Conservation (phyloP, 2,888 invertebrate genomes). For the Adela reaumurella region DNA sequence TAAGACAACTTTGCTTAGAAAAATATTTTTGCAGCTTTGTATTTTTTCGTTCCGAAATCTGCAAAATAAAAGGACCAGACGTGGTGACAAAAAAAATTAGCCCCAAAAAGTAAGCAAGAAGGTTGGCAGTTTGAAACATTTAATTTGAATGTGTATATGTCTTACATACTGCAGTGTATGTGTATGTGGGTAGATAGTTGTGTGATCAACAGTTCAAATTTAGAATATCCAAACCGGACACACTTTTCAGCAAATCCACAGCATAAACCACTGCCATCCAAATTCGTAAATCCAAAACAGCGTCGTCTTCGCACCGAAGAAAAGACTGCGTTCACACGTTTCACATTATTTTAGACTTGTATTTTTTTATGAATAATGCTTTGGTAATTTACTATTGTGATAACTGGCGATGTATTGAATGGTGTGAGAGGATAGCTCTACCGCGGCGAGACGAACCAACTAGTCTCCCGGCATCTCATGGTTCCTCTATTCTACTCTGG, state of each 20-base stretch:
- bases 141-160: background rate
- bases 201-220: background rate
- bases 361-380: too few species aligned
- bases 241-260: background rate
- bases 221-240: background rate
- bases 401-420: background rate
- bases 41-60: too few species aligned
- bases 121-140: too few species aligned
- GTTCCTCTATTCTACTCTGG: slow-evolving; percentile 26
- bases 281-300: background rate
- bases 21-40: too few species aligned
- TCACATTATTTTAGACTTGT: background rate
- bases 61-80: too few species aligned
- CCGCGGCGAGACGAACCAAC: background rate
- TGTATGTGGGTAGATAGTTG: background rate
- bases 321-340: background rate
- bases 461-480: background rate
- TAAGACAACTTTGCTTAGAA: too few species aligned
- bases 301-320: background rate
- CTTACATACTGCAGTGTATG: background rate
- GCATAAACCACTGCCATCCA: background rate
- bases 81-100: too few species aligned
- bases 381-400: background rate
- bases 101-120: too few species aligned
- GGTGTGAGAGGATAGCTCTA: background rate